phyloP scores from a whole-genome alignment of 2,797 vertebrate species.

The Coilia nasus region DNA sequence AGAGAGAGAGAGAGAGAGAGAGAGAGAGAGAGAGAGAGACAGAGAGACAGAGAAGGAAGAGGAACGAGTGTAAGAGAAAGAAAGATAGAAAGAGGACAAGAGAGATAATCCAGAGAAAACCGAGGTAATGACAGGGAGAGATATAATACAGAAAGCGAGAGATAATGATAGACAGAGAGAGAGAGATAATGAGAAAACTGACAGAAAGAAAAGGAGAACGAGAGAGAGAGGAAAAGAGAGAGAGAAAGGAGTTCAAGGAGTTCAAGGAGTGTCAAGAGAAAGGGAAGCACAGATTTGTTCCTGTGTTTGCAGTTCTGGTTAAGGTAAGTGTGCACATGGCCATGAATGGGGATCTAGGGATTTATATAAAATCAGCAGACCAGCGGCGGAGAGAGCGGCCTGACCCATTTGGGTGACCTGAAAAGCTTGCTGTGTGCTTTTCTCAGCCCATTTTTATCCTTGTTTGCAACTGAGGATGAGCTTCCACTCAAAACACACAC shows the following conservation, averaged over 20 bases:
- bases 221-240: neutral
- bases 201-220: neutral
- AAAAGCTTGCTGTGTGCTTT: neutral
- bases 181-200: neutral
- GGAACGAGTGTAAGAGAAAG: neutral
- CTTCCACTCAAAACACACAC: neutral
- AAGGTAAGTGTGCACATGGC: neutral
- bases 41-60: neutral
- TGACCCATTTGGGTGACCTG: slow-evolving; percentile 20
- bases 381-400: neutral
- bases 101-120: too few relatives aligned
- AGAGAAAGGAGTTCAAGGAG: neutral
- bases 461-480: neutral
- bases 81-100: neutral
- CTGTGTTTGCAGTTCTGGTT: neutral
- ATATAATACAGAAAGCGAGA: too few relatives aligned
- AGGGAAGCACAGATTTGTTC: neutral
- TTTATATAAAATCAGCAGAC: neutral
- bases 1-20: neutral
- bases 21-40: neutral
- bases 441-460: neutral
- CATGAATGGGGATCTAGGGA: neutral
- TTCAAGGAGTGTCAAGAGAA: neutral
- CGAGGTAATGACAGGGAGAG: too few relatives aligned
- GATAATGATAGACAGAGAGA: neutral